Percentiles rank a stretch among this genome's conserved stretches.
Conservation (phyloP, 1,140 invertebrate genomes). For the Hylaeus volcanicus region DNA sequence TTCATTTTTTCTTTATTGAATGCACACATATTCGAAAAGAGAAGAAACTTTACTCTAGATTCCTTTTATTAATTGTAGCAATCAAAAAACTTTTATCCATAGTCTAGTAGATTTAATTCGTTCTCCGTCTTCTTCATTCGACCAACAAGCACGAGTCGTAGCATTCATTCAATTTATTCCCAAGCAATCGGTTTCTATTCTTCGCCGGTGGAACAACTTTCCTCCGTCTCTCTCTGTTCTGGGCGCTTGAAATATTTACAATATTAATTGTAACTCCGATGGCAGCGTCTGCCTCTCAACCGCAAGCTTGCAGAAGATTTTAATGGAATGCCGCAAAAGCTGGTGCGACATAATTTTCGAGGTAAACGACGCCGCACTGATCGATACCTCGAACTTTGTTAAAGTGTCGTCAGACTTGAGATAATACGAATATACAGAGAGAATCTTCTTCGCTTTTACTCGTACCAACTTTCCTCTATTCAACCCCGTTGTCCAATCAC, state of each 20-base stretch:
- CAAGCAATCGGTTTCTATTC: neutral
- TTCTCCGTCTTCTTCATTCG: too few species aligned
- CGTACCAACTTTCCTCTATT: slow-evolving; percentile 51
- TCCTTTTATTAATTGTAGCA: too few species aligned
- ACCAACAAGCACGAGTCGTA: too few species aligned
- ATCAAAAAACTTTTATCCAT: too few species aligned
- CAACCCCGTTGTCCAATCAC: slow-evolving; percentile 53
- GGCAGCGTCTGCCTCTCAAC: neutral
- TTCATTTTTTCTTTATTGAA: too few species aligned
- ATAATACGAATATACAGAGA: slow-evolving; percentile 62
- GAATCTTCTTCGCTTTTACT: slow-evolving; percentile 33
- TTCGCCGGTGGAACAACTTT: neutral
- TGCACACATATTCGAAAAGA: too few species aligned
- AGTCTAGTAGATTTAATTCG: too few species aligned
- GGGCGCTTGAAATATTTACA: neutral
- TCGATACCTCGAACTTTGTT: slow-evolving; percentile 62
- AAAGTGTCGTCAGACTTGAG: slow-evolving; percentile 51
- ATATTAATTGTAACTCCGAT: neutral
- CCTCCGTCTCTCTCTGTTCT: neutral
- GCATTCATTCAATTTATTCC: neutral
- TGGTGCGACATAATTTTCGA: slow-evolving; percentile 14
- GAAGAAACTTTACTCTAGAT: too few species aligned
- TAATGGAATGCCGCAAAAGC: slow-evolving; percentile 16
- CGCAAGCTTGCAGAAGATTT: neutral
- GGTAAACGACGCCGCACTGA: slow-evolving; percentile 42